Evolutionary conservation across 2,888 invertebrate genomes (phyloP).

Genomic region (Stramonita haemastoma): DNA sequence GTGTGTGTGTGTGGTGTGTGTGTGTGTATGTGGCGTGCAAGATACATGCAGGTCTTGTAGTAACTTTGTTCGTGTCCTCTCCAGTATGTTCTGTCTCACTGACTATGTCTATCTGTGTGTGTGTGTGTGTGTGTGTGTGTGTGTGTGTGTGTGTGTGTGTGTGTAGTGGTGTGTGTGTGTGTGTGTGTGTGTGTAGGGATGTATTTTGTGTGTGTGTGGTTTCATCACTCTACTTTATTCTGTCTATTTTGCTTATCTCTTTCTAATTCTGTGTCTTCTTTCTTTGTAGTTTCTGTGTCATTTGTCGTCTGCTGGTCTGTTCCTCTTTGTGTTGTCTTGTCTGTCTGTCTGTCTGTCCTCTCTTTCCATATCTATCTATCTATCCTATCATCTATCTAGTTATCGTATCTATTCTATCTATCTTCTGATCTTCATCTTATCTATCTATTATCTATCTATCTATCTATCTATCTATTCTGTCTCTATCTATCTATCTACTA

Average conservation of each 20-base stretch:
- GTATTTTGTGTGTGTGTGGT: not conserved
- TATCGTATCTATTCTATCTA: too few relatives aligned
- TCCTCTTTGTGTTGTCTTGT: not conserved
- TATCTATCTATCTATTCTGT: too few relatives aligned
- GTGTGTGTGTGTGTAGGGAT: not conserved
- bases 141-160: not conserved
- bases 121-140: not conserved
- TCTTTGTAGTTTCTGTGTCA: too few relatives aligned
- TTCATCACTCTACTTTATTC: too few relatives aligned
- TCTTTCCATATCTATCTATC: not conserved
- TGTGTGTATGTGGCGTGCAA: not conserved
- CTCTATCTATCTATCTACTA: too few relatives aligned
- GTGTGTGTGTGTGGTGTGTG: not conserved
- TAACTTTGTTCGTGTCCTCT: too few relatives aligned
- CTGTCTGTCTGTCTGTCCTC: not conserved
- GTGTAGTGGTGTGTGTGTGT: not conserved
- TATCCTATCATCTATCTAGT: not conserved
- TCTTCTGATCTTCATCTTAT: too few relatives aligned
- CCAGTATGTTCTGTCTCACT: too few relatives aligned
- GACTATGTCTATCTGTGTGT: not conserved
- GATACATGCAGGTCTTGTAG: not conserved
- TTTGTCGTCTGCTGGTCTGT: not conserved
- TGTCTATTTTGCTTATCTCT: not conserved
- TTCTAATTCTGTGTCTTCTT: too few relatives aligned
- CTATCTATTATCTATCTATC: too few relatives aligned